Conservation (phyloP, 2,888 invertebrate species). For the Lathronympha strigana region DNA sequence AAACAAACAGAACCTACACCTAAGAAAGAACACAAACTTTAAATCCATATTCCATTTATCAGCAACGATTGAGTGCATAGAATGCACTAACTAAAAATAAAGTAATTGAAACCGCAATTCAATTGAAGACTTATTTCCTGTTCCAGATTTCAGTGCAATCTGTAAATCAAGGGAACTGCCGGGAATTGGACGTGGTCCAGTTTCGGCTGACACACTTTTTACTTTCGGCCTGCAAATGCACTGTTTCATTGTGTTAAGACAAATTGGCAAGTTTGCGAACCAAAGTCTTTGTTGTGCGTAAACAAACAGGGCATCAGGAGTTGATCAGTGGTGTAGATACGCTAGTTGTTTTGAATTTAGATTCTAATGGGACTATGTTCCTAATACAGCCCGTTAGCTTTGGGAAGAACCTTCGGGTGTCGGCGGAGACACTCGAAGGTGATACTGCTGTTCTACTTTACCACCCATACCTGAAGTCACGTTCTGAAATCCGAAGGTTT, state of each 20-base stretch:
- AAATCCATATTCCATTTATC: too few species aligned
- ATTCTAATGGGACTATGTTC: too few species aligned
- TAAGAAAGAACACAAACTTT: too few species aligned
- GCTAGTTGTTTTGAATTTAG: background rate
- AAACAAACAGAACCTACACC: too few species aligned
- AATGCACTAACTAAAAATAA: too few species aligned
- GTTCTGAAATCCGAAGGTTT: too few species aligned
- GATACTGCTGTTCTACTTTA: too few species aligned
- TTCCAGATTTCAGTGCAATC: constrained; percentile 24
- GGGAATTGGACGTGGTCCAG: constrained; percentile 32
- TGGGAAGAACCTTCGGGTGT: too few species aligned
- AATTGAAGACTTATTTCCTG: constrained; percentile 34
- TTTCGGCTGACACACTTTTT: constrained; percentile 30
- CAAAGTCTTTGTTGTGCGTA: background rate
- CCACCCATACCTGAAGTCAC: background rate
- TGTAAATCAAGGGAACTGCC: constrained; percentile 31
- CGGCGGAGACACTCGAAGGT: too few species aligned
- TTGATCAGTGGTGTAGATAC: background rate
- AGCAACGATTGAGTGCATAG: too few species aligned
- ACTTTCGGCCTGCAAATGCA: constrained; percentile 9
- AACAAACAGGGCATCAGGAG: background rate
- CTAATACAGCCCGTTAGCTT: too few species aligned
- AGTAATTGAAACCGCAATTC: background rate
- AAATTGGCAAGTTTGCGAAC: constrained; percentile 13
- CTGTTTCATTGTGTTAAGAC: constrained; percentile 17